Evolutionary conservation across 2,888 invertebrate genomes (phyloP), one percentile per base, ranked within the genome.

Genomic region (Dinocampus coccinellae): DNA sequence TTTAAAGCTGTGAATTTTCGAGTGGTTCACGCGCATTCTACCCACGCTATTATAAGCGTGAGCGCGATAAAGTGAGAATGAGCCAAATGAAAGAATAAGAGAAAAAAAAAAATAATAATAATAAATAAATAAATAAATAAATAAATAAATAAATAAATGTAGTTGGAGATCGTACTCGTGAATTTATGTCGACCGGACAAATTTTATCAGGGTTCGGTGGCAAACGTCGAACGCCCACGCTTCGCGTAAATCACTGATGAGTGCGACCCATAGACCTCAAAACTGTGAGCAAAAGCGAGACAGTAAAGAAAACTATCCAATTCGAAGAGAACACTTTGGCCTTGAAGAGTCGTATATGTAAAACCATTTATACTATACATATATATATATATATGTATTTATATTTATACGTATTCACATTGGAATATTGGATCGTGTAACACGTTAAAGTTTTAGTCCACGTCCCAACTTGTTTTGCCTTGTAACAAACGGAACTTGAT

Each of bases 141-240:
- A 10, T 57, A 52, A 29, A 36, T 3, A 55, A 53, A 24, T 20
- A 33, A 66, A 33, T 34, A 34, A 29, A 61, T 42, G 47, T 69
- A 33, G 78, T 79, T 78, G 78, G 72, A 76, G 74, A 53, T 75
- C 78, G 79, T 80, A 83, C 83, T 81, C 82, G 83, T 83, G 81
- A 82, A 87, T 87, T 87, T 87, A 87, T 85, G 82, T 85, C 81
- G 83, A 79, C 78, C 78, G 81, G 84, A 84, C 86, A 86, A 87
- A 87, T 87, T 87, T 87, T 86, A 87, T 87, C 87, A 84, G 83
- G 82, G 82, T 84, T 82, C 87, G 81, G 87, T 87, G 86, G 86
- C 86, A 85, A 87, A 85, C 84, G 83, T 78, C 80, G 78, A 75
- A 79, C 86, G 83, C 87, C 86, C 82, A 86, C 86, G 82, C 83